These are phyloP conservation scores for Spisula subtruncata DNA, from an alignment of 2,888 invertebrate species.

Conservation along the genomic window DNA sequence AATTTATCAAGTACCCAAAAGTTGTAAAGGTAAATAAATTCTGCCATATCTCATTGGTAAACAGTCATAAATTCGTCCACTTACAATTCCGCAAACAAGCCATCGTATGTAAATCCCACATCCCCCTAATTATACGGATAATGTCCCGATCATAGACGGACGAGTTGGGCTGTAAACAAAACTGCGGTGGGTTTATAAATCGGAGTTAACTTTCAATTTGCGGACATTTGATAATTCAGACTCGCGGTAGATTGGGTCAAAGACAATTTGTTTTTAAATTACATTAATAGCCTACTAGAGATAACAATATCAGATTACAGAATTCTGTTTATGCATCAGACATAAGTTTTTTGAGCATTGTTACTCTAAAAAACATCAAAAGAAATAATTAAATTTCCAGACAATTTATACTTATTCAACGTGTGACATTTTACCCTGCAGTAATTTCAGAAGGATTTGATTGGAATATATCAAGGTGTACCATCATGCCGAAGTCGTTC, in stretches of 20 bases:
- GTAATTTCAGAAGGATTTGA: not conserved
- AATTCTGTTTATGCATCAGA: not conserved
- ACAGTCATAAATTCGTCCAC: constrained; percentile 62
- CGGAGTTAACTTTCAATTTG: constrained; percentile 41
- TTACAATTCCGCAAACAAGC: constrained; percentile 59
- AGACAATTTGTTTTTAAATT: constrained; percentile 24
- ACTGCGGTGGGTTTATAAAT: constrained; percentile 53
- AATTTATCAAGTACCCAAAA: constrained; percentile 61
- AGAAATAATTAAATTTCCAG: not conserved
- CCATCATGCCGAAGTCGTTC: constrained; percentile 70
- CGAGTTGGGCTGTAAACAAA: constrained; percentile 45
- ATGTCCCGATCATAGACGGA: constrained; percentile 43
- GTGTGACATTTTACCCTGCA: constrained; percentile 2
- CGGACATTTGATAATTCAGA: constrained; percentile 33
- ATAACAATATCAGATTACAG: not conserved
- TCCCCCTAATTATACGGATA: constrained; percentile 60
- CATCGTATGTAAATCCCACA: constrained; percentile 60
- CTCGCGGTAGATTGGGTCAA: constrained; percentile 4
- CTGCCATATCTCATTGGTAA: constrained; percentile 64
- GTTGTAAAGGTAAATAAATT: constrained; percentile 70
- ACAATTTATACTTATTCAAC: not conserved
- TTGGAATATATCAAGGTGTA: not conserved
- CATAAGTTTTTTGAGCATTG: not conserved
- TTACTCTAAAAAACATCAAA: not conserved
- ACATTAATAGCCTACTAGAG: not conserved